Evolutionary conservation across 2,888 invertebrate genomes (phyloP).

Genomic region (Imbricaverruca yamaguchii): DNA sequence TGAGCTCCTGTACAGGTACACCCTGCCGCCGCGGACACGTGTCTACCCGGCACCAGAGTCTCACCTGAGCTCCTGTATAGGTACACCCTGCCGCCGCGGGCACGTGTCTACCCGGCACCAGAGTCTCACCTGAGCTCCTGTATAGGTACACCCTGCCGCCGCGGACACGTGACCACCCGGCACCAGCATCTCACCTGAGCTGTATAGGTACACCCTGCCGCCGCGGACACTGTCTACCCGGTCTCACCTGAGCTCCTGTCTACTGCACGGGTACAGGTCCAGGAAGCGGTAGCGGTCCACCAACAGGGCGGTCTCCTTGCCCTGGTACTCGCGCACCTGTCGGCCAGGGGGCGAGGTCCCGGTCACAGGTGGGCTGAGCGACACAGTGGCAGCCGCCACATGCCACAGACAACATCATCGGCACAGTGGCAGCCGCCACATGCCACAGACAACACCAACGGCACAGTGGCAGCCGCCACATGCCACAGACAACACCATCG

Average conservation of each 20-base stretch:
- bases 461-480: too few species aligned
- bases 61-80: constrained; percentile 66
- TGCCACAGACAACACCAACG: too few species aligned
- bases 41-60: too few species aligned
- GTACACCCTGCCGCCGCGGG: constrained; percentile 60
- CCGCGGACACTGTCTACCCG: constrained; percentile 28
- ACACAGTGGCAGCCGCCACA: too few species aligned
- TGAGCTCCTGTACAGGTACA: too few species aligned
- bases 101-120: too few species aligned
- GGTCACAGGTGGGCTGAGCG: too few species aligned
- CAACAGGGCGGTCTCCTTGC: constrained; percentile 91
- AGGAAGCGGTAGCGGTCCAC: constrained; percentile 94
- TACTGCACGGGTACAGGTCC: constrained; percentile 86
- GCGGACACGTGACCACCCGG: constrained; percentile 26
- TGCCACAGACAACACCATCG: too few species aligned
- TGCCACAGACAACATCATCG: too few species aligned
- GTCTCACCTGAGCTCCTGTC: constrained; percentile 54
- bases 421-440: too few species aligned
- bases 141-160: constrained; percentile 91
- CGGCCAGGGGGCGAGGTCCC: background rate
- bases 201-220: constrained; percentile 93
- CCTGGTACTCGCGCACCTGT: constrained; percentile 71
- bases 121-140: constrained; percentile 67
- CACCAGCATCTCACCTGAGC: constrained; percentile 29
- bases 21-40: too few species aligned